Percentiles rank a stretch among this genome's conserved stretches.
phyloP scores from a whole-genome alignment of 2,797 vertebrate species.

The Heterohyrax brucei region DNA sequence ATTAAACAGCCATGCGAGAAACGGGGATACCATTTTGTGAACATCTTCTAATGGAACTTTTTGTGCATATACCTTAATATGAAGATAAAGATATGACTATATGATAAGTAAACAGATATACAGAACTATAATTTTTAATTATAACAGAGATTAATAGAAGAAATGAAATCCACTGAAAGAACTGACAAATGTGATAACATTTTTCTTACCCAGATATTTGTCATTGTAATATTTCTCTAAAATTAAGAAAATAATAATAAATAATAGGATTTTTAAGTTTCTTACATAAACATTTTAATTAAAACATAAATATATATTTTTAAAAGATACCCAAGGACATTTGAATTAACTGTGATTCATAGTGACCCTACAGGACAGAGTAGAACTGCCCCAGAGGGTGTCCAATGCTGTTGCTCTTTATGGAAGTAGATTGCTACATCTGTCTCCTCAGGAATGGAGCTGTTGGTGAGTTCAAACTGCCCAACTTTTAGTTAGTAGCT shows the following conservation, averaged over 20 bases:
- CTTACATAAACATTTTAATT: neutral
- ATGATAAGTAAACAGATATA: neutral
- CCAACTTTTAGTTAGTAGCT: too few species aligned
- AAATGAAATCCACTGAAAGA: neutral
- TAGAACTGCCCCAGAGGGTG: too few species aligned
- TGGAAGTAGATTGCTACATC: too few species aligned
- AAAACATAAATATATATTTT: too few species aligned
- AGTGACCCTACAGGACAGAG: too few species aligned
- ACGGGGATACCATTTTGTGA: neutral
- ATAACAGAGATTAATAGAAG: neutral
- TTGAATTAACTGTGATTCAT: too few species aligned
- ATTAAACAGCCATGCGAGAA: neutral
- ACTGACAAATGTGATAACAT: neutral
- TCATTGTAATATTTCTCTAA: neutral
- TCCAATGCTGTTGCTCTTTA: too few species aligned
- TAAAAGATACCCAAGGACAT: too few species aligned
- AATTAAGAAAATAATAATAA: neutral
- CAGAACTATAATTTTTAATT: neutral
- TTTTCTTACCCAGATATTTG: neutral
- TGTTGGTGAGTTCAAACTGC: too few species aligned
- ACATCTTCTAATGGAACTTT: neutral
- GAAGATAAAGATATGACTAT: neutral
- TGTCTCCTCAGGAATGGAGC: too few species aligned
- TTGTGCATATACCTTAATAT: neutral
- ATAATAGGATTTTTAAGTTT: neutral